Conservation (phyloP, 2,113 vertebrate genomes). For the Columba janthina region DNA sequence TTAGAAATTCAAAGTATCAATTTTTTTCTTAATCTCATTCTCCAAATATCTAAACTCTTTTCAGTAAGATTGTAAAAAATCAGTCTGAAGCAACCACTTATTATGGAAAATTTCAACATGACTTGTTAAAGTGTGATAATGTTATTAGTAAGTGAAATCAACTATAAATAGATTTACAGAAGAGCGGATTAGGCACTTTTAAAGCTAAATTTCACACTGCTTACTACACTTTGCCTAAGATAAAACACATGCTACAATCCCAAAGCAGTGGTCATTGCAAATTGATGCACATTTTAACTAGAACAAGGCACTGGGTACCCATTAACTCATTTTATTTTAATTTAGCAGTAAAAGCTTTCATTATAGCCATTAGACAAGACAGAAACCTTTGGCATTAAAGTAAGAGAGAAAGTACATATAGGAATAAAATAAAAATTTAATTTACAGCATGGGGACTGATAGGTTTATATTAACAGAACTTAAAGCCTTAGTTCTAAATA, state of each 20-base stretch:
- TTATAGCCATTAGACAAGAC: slow-evolving; percentile 28
- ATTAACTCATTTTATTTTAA: slow-evolving; percentile 49
- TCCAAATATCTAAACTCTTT: background rate
- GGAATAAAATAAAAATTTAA: slow-evolving; percentile 39
- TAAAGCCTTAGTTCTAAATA: slow-evolving; percentile 19
- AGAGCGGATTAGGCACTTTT: background rate
- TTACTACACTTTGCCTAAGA: background rate
- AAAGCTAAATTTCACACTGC: background rate
- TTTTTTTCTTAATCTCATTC: background rate
- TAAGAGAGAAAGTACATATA: background rate
- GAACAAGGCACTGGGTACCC: slow-evolving; percentile 27
- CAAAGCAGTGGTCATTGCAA: slow-evolving; percentile 32
- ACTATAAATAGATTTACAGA: background rate
- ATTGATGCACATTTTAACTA: slow-evolving; percentile 28
- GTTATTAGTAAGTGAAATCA: background rate
- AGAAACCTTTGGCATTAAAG: slow-evolving; percentile 14
- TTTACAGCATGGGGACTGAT: background rate
- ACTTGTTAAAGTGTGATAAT: background rate
- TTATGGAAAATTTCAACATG: background rate
- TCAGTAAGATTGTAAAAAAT: background rate
- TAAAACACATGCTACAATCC: background rate
- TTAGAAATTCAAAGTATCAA: background rate
- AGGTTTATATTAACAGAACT: slow-evolving; percentile 7
- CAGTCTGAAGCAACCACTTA: background rate
- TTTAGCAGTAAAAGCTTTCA: slow-evolving; percentile 52